Evolutionary conservation across 2,113 vertebrate genomes (phyloP).

Genomic region (Cephalopholis sonnerati): DNA sequence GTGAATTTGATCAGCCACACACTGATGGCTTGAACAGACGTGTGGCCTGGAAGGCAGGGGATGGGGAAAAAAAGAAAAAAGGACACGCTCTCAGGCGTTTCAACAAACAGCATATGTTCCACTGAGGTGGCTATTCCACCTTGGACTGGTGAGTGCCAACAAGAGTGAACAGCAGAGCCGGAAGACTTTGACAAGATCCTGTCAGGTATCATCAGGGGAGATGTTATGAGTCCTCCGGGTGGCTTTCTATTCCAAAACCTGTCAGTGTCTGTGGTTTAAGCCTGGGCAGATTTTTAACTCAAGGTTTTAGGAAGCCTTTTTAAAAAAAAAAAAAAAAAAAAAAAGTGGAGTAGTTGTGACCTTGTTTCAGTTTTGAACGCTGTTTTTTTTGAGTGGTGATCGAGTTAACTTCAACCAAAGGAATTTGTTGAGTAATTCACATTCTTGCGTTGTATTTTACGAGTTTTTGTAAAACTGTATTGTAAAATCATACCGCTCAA

Average conservation of each 20-base stretch:
- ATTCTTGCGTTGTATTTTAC: neutral
- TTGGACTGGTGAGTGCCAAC: conserved; percentile 80
- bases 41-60: conserved; percentile 75
- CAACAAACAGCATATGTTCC: conserved; percentile 87
- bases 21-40: conserved; percentile 83
- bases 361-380: neutral
- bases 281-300: conserved; percentile 28
- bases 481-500: conserved; percentile 87
- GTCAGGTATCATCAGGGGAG: conserved; percentile 74
- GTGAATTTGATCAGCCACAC: conserved; percentile 82
- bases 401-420: neutral
- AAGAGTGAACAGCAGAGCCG: conserved; percentile 66
- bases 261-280: conserved; percentile 50
- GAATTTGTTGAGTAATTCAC: neutral
- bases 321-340: no score
- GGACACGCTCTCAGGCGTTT: conserved; percentile 75
- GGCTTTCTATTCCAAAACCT: conserved; percentile 59
- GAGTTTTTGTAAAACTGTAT: neutral
- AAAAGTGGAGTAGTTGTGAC: neutral
- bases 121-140: conserved; percentile 82
- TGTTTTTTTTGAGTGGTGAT: neutral
- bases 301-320: conserved; percentile 11
- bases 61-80: conserved; percentile 36
- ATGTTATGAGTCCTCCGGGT: conserved; percentile 52
- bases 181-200: conserved; percentile 81